Evolutionary conservation across 2,113 vertebrate species (phyloP).

Genomic region (Grammatotria lemairii): DNA sequence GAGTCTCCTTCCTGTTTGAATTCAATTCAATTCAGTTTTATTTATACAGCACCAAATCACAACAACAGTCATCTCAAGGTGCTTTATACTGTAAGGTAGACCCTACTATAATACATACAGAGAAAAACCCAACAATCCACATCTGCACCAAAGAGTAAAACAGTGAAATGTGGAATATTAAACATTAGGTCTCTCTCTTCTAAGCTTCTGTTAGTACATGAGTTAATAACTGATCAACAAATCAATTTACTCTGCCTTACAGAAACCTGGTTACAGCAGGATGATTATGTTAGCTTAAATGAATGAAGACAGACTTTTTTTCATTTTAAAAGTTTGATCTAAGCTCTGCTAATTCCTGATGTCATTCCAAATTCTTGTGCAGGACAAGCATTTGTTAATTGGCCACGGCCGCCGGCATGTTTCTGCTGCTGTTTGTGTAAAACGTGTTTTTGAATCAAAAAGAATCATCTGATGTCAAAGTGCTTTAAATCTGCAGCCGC

Average conservation of each 20-base stretch:
- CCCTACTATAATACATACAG: neutral
- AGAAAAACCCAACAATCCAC: neutral
- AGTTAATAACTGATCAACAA: neutral
- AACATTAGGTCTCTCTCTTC: neutral
- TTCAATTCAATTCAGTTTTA: neutral
- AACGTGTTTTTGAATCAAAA: neutral
- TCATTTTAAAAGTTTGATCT: neutral
- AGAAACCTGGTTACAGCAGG: neutral
- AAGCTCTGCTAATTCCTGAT: neutral
- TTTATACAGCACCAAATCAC: neutral
- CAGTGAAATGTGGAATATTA: neutral
- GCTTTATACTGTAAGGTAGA: neutral
- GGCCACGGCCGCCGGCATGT: neutral
- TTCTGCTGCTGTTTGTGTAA: neutral
- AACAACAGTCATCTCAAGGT: neutral
- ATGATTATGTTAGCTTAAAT: neutral
- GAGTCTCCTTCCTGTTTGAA: conserved; percentile 8
- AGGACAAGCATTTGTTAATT: neutral
- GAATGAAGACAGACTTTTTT: neutral
- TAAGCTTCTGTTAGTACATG: neutral
- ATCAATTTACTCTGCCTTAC: neutral
- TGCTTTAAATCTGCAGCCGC: neutral
- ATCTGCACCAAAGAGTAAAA: neutral
- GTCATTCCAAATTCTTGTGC: neutral
- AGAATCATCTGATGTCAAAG: neutral